These are phyloP conservation scores for Python bivittatus DNA, from an alignment of 2,113 vertebrate genomes.

Conservation along the genomic window DNA sequence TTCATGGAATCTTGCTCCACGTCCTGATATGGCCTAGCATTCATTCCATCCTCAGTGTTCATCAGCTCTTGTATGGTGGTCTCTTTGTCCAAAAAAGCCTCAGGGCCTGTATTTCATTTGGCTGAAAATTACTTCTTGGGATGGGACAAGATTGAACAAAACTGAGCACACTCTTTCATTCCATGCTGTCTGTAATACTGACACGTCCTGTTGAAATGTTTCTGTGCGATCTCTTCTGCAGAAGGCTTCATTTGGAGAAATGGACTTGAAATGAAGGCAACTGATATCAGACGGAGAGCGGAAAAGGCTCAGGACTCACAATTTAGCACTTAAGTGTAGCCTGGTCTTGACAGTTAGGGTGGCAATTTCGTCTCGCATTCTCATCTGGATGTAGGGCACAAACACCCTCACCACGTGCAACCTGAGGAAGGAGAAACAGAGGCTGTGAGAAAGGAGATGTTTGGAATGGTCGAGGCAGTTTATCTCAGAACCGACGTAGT, in stretches of 20 bases:
- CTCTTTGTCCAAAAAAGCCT: no score
- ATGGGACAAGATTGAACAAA: not conserved
- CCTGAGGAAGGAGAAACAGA: not conserved
- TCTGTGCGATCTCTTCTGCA: no score
- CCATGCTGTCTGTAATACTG: not conserved
- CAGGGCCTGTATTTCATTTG: no score
- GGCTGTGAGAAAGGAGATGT: not conserved
- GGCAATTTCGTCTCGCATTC: rapidly evolving
- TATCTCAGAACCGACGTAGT: no score
- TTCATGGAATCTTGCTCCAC: no score
- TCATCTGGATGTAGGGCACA: not conserved
- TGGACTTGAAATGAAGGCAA: no score
- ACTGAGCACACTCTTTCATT: not conserved
- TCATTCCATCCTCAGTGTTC: no score
- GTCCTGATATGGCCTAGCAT: no score
- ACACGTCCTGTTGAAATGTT: not conserved
- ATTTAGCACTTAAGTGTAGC: not conserved
- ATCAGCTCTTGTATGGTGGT: no score
- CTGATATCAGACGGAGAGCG: not conserved
- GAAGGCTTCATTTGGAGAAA: not conserved
- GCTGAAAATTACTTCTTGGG: no score
- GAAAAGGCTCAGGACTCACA: not conserved
- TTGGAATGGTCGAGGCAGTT: no score
- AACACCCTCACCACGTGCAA: slow-evolving; percentile 8
- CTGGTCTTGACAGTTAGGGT: not conserved